Conservation (phyloP, 2,888 invertebrate genomes). For the Cremastinae sp. region DNA sequence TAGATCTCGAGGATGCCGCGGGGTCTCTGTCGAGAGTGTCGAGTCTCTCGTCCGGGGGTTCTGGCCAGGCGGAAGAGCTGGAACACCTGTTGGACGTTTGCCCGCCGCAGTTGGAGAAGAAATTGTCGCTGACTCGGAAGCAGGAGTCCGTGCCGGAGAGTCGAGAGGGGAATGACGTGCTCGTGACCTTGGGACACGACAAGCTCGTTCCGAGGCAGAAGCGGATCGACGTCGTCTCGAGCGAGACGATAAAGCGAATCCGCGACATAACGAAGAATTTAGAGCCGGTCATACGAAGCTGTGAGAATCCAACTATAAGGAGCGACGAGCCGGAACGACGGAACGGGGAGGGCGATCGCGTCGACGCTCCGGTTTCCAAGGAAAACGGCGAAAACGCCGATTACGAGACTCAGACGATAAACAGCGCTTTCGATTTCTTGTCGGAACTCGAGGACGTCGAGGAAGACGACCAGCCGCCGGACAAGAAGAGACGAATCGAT, state of each 20-base stretch:
- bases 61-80: conserved; percentile 72
- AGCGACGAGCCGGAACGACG: not conserved
- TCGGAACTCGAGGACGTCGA: conserved; percentile 72
- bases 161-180: conserved; percentile 68
- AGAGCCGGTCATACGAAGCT: conserved; percentile 73
- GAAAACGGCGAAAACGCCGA: conserved; percentile 53
- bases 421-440: conserved; percentile 76
- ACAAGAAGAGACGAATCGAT: conserved; percentile 46
- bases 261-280: conserved; percentile 77
- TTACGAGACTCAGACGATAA: conserved; percentile 71
- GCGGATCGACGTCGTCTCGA: conserved; percentile 78
- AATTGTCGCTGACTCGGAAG: conserved; percentile 73
- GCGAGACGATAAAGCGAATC: conserved; percentile 77
- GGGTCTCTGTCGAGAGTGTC: conserved; percentile 66
- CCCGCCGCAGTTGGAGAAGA: conserved; percentile 77
- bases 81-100: conserved; percentile 78
- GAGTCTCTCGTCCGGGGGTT: conserved; percentile 49
- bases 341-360: conserved; percentile 39
- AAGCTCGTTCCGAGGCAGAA: conserved; percentile 75
- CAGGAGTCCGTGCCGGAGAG: conserved; percentile 68
- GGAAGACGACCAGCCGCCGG: conserved; percentile 38
- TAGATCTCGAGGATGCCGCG: conserved; percentile 73
- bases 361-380: conserved; percentile 46
- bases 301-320: conserved; percentile 9
- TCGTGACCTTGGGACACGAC: conserved; percentile 78